Percentiles rank a stretch among this genome's conserved stretches.
Conservation (phyloP, 2,888 invertebrate species). For the Pammene aurita region DNA sequence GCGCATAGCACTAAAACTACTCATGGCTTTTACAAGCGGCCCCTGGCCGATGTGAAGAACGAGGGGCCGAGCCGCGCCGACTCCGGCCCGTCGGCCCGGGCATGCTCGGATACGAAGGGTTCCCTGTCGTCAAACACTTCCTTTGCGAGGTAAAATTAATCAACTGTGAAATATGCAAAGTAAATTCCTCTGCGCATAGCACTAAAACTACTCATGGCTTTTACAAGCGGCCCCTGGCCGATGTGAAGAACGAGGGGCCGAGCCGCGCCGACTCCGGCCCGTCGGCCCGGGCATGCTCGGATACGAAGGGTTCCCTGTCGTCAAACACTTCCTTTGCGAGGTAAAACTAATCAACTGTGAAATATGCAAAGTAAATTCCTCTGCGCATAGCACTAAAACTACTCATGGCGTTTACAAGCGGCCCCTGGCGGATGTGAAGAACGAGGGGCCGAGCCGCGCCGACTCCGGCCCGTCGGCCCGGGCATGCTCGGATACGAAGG, state of each 20-base stretch:
- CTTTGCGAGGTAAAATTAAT: conserved; percentile 69
- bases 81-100: conserved; percentile 59
- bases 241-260: conserved; percentile 52
- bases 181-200: too few species aligned
- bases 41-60: conserved; percentile 59
- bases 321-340: conserved; percentile 80
- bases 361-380: not conserved
- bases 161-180: not conserved
- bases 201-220: conserved; percentile 81
- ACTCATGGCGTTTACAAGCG: conserved; percentile 80
- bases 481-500: conserved; percentile 73
- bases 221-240: conserved; percentile 71
- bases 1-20: too few species aligned
- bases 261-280: conserved; percentile 52
- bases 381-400: conserved; percentile 61
- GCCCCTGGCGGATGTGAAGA: conserved; percentile 60
- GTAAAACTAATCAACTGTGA: conserved; percentile 47
- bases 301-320: conserved; percentile 78
- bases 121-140: conserved; percentile 80
- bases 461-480: conserved; percentile 57
- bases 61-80: conserved; percentile 46
- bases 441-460: conserved; percentile 44
- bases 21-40: conserved; percentile 78
- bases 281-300: conserved; percentile 66
- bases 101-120: conserved; percentile 74